Conservation (phyloP, 2,888 invertebrate species). For the Polydesmus complanatus region DNA sequence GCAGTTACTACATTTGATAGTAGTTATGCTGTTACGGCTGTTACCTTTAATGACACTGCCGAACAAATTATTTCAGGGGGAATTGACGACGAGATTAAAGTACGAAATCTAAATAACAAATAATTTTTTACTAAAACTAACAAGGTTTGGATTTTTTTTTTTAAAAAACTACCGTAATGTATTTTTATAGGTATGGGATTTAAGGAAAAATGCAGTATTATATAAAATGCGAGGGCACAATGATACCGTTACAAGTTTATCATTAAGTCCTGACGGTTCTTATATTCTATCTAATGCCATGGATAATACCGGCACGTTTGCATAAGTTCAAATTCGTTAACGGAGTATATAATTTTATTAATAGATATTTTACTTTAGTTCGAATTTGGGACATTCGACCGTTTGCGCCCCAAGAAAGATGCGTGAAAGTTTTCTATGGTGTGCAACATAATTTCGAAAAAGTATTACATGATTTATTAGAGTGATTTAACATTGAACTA, state of each 20-base stretch:
- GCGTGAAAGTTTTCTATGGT: conserved; percentile 78
- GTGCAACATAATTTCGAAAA: conserved; percentile 97
- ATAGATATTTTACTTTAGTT: conserved; percentile 33
- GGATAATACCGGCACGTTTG: conserved; percentile 62
- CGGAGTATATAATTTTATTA: background rate
- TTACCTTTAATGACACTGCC: conserved; percentile 86
- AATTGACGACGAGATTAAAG: conserved; percentile 91
- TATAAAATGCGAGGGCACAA: conserved; percentile 83
- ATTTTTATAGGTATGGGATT: conserved; percentile 65
- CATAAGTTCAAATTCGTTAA: conserved; percentile 13
- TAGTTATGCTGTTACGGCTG: conserved; percentile 52
- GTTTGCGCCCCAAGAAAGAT: conserved; percentile 82
- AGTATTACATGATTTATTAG: conserved; percentile 24
- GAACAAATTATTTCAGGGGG: conserved; percentile 91
- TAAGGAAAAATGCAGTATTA: conserved; percentile 69
- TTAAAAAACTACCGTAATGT: background rate
- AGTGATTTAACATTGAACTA: conserved; percentile 3
- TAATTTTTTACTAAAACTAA: too few species aligned
- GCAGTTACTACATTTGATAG: conserved; percentile 44
- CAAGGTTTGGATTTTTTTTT: conserved; percentile 3
- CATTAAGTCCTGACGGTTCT: conserved; percentile 51
- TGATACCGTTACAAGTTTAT: conserved; percentile 81
- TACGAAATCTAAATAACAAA: too few species aligned
- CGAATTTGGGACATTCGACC: conserved; percentile 95
- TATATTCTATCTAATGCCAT: conserved; percentile 90